A percentile compares a stretch with the other conserved stretches of the same genome.
Conservation (phyloP, 2,888 invertebrate genomes). For the Drosophila conformis region DNA sequence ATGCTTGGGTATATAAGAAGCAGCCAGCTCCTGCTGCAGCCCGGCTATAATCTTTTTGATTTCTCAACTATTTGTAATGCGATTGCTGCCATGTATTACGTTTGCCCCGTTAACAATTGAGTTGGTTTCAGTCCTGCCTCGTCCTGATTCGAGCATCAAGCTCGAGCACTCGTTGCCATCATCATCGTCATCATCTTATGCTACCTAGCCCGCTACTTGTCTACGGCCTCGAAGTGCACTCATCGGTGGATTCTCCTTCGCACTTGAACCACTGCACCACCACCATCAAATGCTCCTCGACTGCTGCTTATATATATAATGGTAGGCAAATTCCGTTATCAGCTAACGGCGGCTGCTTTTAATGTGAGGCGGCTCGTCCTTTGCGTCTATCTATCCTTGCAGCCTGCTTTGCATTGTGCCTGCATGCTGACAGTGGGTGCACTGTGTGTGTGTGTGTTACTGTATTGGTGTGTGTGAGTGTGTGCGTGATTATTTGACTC, state of each 20-base stretch:
- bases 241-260: conserved; percentile 56
- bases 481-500: conserved; percentile 77
- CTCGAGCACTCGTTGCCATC: conserved; percentile 49
- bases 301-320: conserved; percentile 66
- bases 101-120: conserved; percentile 62
- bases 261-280: conserved; percentile 53
- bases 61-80: conserved; percentile 80
- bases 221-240: conserved; percentile 65
- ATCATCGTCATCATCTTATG: conserved; percentile 33
- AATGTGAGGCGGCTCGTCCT: conserved; percentile 58
- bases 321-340: conserved; percentile 81
- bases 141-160: conserved; percentile 8
- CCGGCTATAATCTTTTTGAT: conserved; percentile 74
- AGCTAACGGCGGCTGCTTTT: conserved; percentile 72
- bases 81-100: conserved; percentile 72
- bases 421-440: neutral
- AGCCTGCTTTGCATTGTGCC: conserved; percentile 25
- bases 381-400: conserved; percentile 21
- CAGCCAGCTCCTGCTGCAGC: conserved; percentile 5
- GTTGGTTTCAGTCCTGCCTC: conserved; percentile 37
- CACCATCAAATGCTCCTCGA: conserved; percentile 26
- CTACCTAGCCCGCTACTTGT: conserved; percentile 28
- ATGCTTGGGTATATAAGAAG: neutral
- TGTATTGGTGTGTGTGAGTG: conserved; percentile 9
- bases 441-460: conserved; percentile 2